Evolutionary conservation across 2,888 invertebrate species (phyloP).

Genomic region (Griposia aprilina): DNA sequence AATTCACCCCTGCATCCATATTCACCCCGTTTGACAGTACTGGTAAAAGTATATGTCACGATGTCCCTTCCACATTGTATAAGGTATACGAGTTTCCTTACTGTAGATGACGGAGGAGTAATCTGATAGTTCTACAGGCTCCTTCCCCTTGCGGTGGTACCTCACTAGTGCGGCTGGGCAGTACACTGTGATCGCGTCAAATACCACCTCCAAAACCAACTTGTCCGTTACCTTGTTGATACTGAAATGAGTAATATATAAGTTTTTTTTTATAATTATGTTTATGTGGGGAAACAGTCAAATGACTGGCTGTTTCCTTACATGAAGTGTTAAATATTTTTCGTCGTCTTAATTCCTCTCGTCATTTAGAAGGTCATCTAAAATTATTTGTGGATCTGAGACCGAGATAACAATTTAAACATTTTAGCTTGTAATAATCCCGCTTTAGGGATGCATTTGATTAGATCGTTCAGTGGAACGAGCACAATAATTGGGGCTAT

Average conservation of each 20-base stretch:
- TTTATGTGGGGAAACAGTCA: background rate
- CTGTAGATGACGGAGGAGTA: conserved; percentile 36
- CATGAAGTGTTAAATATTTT: background rate
- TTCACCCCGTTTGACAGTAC: too few species aligned
- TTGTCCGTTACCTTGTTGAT: conserved; percentile 55
- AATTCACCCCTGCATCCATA: too few species aligned
- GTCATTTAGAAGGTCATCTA: background rate
- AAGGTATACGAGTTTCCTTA: conserved; percentile 30
- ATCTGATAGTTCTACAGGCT: conserved; percentile 47
- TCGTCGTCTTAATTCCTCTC: background rate
- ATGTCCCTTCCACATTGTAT: background rate
- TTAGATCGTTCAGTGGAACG: background rate
- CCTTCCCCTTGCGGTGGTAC: conserved; percentile 53
- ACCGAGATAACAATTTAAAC: background rate
- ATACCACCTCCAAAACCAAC: conserved; percentile 54
- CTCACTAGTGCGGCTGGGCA: conserved; percentile 21
- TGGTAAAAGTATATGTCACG: background rate
- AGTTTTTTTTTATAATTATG: too few species aligned
- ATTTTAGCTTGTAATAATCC: too few species aligned
- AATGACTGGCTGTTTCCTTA: background rate
- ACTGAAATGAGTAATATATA: conserved; percentile 38
- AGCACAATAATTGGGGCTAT: background rate
- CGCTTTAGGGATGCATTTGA: background rate
- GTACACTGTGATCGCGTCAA: conserved; percentile 36
- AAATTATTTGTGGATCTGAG: background rate